phyloP scores from a whole-genome alignment of 2,888 invertebrate genomes.

The Eupithecia insigniata region DNA sequence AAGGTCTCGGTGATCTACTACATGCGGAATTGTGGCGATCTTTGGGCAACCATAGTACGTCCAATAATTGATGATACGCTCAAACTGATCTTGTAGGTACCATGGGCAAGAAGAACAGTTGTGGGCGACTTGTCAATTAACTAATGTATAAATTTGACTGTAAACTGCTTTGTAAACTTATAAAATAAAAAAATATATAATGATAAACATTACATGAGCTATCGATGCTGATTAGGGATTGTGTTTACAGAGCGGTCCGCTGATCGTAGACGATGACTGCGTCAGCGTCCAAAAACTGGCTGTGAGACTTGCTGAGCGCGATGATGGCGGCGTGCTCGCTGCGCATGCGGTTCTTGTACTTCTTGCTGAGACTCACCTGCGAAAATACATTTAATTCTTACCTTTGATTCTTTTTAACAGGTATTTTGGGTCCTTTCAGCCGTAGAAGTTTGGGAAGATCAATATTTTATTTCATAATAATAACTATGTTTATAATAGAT shows the following conservation, averaged over 20 bases:
- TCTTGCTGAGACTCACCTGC: constrained; percentile 90
- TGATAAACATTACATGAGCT: neutral
- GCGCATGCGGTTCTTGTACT: constrained; percentile 91
- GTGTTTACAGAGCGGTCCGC: constrained; percentile 87
- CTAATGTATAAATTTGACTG: no score
- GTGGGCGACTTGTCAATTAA: no score
- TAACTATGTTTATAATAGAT: no score
- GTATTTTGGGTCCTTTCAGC: neutral
- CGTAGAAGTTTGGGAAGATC: neutral
- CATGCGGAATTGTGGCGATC: neutral
- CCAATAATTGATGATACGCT: neutral
- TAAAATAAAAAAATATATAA: no score
- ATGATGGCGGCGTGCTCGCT: constrained; percentile 93
- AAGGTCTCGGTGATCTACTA: neutral
- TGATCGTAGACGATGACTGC: constrained; percentile 93
- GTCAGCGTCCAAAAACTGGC: constrained; percentile 89
- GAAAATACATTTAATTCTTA: neutral
- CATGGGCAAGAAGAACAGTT: neutral
- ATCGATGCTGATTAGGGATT: neutral
- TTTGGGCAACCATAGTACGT: neutral
- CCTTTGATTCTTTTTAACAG: neutral
- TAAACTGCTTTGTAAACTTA: no score
- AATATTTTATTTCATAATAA: no score
- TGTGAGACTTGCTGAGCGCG: constrained; percentile 89
- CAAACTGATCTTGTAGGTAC: neutral